Evolutionary conservation across 2,888 invertebrate genomes (phyloP).

Genomic region (Phragmatobia fuliginosa): DNA sequence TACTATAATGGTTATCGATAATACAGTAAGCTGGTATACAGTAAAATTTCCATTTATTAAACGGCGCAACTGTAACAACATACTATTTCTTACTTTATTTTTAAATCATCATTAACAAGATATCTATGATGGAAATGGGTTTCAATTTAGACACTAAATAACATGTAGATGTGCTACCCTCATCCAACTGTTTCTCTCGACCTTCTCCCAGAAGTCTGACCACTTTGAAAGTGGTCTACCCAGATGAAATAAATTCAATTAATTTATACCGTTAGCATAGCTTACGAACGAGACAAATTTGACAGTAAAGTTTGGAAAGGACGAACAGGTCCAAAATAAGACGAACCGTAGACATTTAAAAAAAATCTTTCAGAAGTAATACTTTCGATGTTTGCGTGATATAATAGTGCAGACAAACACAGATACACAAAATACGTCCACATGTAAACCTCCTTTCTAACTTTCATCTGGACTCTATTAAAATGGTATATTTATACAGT

Average conservation of each 20-base stretch:
- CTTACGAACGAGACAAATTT: neutral
- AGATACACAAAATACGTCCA: neutral
- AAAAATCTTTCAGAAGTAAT: neutral
- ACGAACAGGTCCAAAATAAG: neutral
- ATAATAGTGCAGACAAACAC: neutral
- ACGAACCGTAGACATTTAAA: neutral
- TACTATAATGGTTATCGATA: too few relatives aligned
- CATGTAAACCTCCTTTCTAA: neutral
- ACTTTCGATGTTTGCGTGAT: neutral
- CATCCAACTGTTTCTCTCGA: too few relatives aligned
- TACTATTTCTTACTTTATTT: neutral
- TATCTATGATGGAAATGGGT: too few relatives aligned
- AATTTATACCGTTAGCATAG: too few relatives aligned
- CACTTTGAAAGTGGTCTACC: too few relatives aligned
- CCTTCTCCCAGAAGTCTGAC: too few relatives aligned
- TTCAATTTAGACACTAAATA: too few relatives aligned
- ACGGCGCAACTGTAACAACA: neutral
- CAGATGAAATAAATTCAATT: too few relatives aligned
- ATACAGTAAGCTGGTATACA: too few relatives aligned
- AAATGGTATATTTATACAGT: slow-evolving; percentile 18
- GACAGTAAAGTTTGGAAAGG: neutral
- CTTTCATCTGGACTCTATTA: neutral
- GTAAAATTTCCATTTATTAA: too few relatives aligned
- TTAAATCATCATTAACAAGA: too few relatives aligned
- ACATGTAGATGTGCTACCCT: too few relatives aligned